Percentiles rank a stretch among this genome's conserved stretches.
Evolutionary conservation across 2,797 vertebrate species (phyloP).

Genomic region (Phataginus tricuspis): DNA sequence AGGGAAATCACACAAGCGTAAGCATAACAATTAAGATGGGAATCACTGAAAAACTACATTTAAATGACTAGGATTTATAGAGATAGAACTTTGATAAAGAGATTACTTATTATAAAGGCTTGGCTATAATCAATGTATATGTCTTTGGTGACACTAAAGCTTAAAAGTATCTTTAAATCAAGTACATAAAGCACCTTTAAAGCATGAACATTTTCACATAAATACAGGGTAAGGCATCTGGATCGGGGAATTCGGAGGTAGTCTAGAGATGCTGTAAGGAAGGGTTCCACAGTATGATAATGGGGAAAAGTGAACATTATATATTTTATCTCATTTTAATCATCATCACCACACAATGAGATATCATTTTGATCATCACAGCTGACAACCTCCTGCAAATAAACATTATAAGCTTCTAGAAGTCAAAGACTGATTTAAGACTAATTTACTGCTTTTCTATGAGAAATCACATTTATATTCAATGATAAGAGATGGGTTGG

Average conservation of each 20-base stretch:
- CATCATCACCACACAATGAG: background rate
- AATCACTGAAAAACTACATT: conserved; percentile 46
- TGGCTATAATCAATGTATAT: background rate
- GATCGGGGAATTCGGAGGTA: background rate
- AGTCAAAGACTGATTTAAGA: background rate
- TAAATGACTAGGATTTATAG: conserved; percentile 24
- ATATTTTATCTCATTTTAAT: conserved; percentile 42
- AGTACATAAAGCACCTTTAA: background rate
- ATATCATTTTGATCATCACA: background rate
- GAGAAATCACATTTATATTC: conserved; percentile 9
- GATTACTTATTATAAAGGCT: background rate
- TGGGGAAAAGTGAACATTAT: background rate
- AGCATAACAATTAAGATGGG: conserved; percentile 10
- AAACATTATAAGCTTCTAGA: conserved; percentile 21
- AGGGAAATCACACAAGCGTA: background rate
- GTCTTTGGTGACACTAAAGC: conserved; percentile 9
- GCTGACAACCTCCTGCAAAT: background rate
- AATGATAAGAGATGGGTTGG: background rate
- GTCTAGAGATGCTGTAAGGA: background rate
- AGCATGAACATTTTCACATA: background rate
- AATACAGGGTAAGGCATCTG: background rate
- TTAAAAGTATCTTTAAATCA: conserved; percentile 7
- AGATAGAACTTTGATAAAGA: background rate
- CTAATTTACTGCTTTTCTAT: conserved; percentile 33
- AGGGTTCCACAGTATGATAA: background rate